Evolutionary conservation across 2,797 vertebrate genomes (phyloP).

Genomic region (Euphonia xanthogaster): DNA sequence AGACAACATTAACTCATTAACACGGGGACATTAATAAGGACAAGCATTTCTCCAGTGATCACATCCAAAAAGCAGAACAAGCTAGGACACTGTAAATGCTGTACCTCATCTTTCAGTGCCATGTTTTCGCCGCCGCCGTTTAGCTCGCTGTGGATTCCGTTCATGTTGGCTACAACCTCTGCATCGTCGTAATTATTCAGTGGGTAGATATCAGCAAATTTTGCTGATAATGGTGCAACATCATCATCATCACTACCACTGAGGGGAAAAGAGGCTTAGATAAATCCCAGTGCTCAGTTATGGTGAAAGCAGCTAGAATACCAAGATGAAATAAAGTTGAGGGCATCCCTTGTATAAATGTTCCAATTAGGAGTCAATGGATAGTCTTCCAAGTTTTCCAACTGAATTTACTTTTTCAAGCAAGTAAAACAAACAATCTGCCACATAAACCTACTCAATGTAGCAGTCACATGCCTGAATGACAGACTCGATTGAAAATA

Average conservation of each 20-base stretch:
- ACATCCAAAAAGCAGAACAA: not conserved
- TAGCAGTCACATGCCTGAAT: not conserved
- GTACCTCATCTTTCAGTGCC: slow-evolving; percentile 86
- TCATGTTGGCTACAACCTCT: slow-evolving; percentile 83
- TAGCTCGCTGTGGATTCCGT: slow-evolving; percentile 86
- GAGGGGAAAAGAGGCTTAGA: slow-evolving; percentile 15
- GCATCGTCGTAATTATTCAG: slow-evolving; percentile 86
- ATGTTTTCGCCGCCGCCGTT: slow-evolving; percentile 85
- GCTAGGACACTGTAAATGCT: not conserved
- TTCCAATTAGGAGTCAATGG: not conserved
- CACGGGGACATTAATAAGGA: accelerated
- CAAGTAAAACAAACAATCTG: not conserved
- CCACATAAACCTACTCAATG: not conserved
- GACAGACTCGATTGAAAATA: accelerated
- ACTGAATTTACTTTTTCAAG: not conserved
- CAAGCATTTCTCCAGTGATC: not conserved
- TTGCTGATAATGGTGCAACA: slow-evolving; percentile 87
- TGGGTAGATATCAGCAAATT: slow-evolving; percentile 90
- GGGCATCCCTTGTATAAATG: not conserved
- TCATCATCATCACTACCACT: slow-evolving; percentile 89
- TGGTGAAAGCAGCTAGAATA: not conserved
- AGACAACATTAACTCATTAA: not conserved
- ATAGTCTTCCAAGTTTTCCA: not conserved
- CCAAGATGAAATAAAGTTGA: not conserved
- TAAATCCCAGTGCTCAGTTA: not conserved